Evolutionary conservation across 2,113 vertebrate genomes (phyloP), one percentile per base, ranked within the genome.

Genomic region (Channa argus): DNA sequence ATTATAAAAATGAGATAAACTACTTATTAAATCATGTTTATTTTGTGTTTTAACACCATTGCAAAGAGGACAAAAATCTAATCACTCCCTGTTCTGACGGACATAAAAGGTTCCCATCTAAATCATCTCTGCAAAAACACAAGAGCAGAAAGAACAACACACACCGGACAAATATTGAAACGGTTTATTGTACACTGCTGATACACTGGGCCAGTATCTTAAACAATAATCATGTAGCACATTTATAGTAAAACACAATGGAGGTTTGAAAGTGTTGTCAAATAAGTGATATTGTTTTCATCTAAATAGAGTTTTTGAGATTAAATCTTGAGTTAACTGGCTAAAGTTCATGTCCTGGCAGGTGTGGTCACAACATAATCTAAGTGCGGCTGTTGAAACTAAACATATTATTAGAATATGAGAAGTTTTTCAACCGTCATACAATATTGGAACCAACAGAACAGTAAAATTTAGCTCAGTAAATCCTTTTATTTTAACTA

Each of bases 111-210:
- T 36, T 80, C 47, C 58, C 64, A 78, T 72, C 53, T 49, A 54
- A 65, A 71, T 33, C 41, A 5, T 15, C 47, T 50, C 50, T 37
- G 41, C 15, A 10, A 44, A 67, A 58, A 59, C 0, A 0, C 4
- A 49, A 56, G 44, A 52, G 37, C 69, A 73, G 62, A 65, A 83
- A 79, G n/a, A 66, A 24, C 33, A 44, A 38, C 34, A 12, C 71
- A 36, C 12, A 71, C 34, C 51, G 64, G 62, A 33, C 4, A 38
- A 3, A 60, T 38, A 71, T 45, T 47, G 13, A 79, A 80, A 83
- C 41, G 58, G 13, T 5, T 90, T 82, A 80, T 86, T 82, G 33
- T 45, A 60, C 54, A 34, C 53, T 63, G 65, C 78, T 47, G 14
- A 83, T 38, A 44, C 6, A 37, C 34, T 8, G 51, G 14, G 50